Evolutionary conservation across 2,113 vertebrate genomes (phyloP).

Genomic region (Xiphophorus hellerii): DNA sequence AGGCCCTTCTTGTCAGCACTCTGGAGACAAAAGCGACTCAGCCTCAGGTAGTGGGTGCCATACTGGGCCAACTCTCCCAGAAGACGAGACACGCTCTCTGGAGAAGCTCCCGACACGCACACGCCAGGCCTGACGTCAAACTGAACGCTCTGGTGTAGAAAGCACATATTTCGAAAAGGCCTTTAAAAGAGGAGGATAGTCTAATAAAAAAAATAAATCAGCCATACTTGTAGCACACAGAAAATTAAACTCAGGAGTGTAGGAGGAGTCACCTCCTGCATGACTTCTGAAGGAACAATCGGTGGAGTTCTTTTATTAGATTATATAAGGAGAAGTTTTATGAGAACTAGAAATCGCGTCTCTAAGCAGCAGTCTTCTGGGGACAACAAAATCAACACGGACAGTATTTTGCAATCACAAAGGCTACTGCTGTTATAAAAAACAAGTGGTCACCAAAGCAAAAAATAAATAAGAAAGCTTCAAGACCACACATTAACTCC

Average conservation of each 20-base stretch:
- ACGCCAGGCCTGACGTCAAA: conserved; percentile 89
- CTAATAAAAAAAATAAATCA: conserved; percentile 38
- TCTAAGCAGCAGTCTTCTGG: conserved; percentile 36
- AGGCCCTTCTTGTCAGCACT: conserved; percentile 88
- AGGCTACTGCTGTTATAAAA: conserved; percentile 9
- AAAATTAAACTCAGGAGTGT: conserved; percentile 45
- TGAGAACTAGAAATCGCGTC: conserved; percentile 35
- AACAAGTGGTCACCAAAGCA: conserved; percentile 5
- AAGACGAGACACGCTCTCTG: conserved; percentile 89
- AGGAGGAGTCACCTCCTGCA: conserved; percentile 46
- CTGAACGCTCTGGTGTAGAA: conserved; percentile 81
- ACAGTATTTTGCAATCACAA: conserved; percentile 20
- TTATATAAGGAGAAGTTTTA: conserved; percentile 60
- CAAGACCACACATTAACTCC: not conserved
- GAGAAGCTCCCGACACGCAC: conserved; percentile 91
- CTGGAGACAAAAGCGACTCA: conserved; percentile 91
- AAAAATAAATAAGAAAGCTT: conserved; percentile 3
- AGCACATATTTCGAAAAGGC: conserved; percentile 25
- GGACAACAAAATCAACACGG: conserved; percentile 20
- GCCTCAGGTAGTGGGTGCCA: conserved; percentile 89
- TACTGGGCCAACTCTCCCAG: conserved; percentile 89
- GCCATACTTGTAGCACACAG: conserved; percentile 23
- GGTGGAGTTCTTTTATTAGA: conserved; percentile 44
- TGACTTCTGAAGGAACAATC: conserved; percentile 36
- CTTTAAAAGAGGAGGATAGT: conserved; percentile 18